Base-by-base conservation (phyloP, 2,113 vertebrate genomes). In the Tylochromis polylepis region DNA sequence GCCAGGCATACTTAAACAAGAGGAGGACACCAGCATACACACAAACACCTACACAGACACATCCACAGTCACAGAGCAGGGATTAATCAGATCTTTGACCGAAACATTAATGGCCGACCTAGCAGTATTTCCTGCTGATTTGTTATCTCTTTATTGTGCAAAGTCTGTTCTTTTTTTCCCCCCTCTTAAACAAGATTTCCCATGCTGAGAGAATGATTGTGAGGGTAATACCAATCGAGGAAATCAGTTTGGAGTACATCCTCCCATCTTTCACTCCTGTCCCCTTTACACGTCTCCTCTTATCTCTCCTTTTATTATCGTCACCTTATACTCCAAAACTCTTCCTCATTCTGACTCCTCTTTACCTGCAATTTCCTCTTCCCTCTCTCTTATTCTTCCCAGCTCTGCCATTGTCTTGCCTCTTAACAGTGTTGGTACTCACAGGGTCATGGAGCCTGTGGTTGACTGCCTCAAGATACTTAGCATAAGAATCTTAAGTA, bases 11-110 rank as follows among this genome's bases (percentile, higher is more conserved):
- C 56, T 82, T 14, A 85, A 22, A 31, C 41, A 56, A 49, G 29
- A 72, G 67, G 14, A 41, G 11, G 6, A 72, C 41, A 49, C 22
- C 67, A 72, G 38, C 53, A 67, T n/a, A 46, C 11, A 62, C 77
- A 77, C 38, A 84, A 79, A 81, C 57, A 86, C 29, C 27, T 2
- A n/a, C 70, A 60, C 34, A 49, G 58, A 79, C 51, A 57, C 49
- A 82, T 34, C 58, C 31, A 31, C 43, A 83, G 46, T 56, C 85
- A 82, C 22, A 53, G 29, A 88, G 56, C 46, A 24, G 51, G 84
- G 82, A 91, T 89, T 94, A 91, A 89, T 89, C 90, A 88, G 31
- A 91, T 85, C 88, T 86, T 87, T 89, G 87, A 91, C 85, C 89
- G 34, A n/a, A 67, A 58, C 67, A 46, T 82, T 92, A 93, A 94